Conservation (phyloP, 2,113 vertebrate species). For the Protobothrops mucrosquamatus region DNA sequence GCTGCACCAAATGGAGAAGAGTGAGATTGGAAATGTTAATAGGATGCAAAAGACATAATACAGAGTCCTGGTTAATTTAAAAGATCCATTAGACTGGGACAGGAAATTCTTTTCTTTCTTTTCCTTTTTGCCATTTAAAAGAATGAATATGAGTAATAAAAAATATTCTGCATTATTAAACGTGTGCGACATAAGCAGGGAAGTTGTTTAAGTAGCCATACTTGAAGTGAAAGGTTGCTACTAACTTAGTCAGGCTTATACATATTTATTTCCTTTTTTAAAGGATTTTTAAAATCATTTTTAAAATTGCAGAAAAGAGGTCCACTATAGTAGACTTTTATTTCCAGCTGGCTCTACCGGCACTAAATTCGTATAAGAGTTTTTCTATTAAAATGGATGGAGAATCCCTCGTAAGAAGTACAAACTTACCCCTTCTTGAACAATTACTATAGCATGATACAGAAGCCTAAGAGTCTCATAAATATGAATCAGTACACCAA, state of each 20-base stretch:
- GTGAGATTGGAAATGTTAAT: constrained; percentile 8
- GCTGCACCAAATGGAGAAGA: neutral
- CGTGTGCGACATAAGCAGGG: neutral
- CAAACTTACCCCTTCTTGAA: neutral
- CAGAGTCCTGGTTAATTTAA: constrained; percentile 3
- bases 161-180: constrained; percentile 5
- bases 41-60: constrained; percentile 2
- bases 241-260: neutral
- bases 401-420: neutral
- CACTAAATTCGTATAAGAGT: neutral
- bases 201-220: constrained; percentile 7
- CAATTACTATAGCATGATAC: neutral
- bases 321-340: neutral
- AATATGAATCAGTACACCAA: neutral
- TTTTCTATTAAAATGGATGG: neutral
- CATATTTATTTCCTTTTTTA: neutral
- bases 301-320: neutral
- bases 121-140: neutral
- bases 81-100: neutral
- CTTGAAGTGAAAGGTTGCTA: neutral
- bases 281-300: neutral
- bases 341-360: neutral
- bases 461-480: neutral
- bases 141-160: neutral
- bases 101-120: neutral